phyloP scores from a whole-genome alignment of 2,113 vertebrate species.

The Passer montanus region DNA sequence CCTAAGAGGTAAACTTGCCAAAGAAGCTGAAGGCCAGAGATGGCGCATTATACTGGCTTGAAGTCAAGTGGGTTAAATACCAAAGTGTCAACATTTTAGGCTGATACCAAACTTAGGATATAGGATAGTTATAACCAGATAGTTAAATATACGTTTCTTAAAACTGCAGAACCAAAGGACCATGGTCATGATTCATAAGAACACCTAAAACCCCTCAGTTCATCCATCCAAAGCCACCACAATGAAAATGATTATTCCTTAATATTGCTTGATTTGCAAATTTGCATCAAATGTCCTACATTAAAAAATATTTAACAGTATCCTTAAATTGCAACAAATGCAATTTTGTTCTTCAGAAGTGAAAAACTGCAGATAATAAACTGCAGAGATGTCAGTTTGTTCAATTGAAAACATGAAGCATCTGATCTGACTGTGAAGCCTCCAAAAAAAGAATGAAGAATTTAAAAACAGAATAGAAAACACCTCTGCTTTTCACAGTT shows the following conservation, averaged over 20 bases:
- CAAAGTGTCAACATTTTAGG: background rate
- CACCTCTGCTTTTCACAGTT: background rate
- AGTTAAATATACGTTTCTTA: background rate
- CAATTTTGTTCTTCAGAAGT: background rate
- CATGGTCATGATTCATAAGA: background rate
- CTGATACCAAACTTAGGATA: background rate
- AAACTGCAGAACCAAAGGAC: background rate
- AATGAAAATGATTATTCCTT: background rate
- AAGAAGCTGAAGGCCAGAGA: background rate
- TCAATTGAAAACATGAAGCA: background rate
- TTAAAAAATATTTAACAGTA: background rate
- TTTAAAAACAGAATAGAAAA: background rate
- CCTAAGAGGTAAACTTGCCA: background rate
- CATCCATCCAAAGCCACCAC: background rate
- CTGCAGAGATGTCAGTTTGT: background rate
- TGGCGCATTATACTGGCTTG: background rate
- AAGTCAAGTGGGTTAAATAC: background rate
- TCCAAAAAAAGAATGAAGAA: background rate
- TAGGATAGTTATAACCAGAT: background rate
- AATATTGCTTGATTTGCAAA: background rate
- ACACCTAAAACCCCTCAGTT: background rate
- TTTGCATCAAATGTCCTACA: background rate
- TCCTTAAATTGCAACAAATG: fast-evolving
- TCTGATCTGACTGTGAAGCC: background rate
- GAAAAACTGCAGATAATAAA: background rate